phyloP scores from a whole-genome alignment of 2,113 vertebrate genomes.

The Odocoileus virginianus region DNA sequence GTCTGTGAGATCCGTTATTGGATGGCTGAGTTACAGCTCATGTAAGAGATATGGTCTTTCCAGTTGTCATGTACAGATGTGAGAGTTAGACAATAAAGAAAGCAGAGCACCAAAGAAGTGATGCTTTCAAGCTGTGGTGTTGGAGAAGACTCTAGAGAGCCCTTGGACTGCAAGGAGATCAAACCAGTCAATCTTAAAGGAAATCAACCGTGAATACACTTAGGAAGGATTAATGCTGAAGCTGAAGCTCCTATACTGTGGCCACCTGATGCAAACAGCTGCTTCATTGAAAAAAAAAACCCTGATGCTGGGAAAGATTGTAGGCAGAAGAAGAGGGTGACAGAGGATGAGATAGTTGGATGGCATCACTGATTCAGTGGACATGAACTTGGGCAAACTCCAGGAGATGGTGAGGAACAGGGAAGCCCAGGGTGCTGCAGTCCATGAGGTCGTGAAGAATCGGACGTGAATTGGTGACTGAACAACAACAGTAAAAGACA shows the following conservation, averaged over 20 bases:
- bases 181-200: background rate
- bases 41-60: background rate
- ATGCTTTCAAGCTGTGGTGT: background rate
- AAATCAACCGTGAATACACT: background rate
- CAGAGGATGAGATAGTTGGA: background rate
- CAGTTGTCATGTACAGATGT: background rate
- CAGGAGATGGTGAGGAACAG: background rate
- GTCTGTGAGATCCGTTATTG: background rate
- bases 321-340: background rate
- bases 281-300: background rate
- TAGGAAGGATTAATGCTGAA: background rate
- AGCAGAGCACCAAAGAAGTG: background rate
- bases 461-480: rapidly evolving
- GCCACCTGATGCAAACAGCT: background rate
- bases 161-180: background rate
- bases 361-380: background rate
- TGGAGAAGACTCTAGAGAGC: background rate
- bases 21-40: background rate
- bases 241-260: background rate
- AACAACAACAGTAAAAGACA: background rate
- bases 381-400: background rate
- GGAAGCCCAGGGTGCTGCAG: background rate
- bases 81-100: background rate
- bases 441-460: background rate
- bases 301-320: background rate